These are phyloP conservation scores for Ditylenchus dipsaci DNA, from an alignment of 1,140 invertebrate genomes.

Conservation along the genomic window DNA sequence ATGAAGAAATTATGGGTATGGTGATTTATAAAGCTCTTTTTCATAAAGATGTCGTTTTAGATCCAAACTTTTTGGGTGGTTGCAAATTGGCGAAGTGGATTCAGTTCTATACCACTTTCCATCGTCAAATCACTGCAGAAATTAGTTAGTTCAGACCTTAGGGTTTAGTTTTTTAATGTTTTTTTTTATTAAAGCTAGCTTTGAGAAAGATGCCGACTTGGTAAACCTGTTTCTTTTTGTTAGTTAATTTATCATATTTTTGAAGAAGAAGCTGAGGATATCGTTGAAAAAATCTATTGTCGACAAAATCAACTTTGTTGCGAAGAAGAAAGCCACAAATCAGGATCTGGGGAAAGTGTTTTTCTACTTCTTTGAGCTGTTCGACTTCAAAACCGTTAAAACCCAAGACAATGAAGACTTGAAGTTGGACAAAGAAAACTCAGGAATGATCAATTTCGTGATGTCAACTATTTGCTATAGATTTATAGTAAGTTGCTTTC, in stretches of 20 bases:
- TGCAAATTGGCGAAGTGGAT: not conserved
- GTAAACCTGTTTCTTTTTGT: not conserved
- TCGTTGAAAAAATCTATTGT: not conserved
- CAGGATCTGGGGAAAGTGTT: not conserved
- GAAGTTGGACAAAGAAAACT: not conserved
- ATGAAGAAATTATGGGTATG: too few relatives aligned
- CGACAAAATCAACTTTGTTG: not conserved
- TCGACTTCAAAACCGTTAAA: not conserved
- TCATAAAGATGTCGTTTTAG: not conserved
- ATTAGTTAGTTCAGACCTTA: not conserved
- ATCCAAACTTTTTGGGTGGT: not conserved
- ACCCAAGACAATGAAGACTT: not conserved
- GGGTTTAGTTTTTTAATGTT: not conserved
- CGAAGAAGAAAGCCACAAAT: not conserved
- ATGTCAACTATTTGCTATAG: not conserved
- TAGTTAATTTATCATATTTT: not conserved
- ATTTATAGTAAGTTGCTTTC: not conserved
- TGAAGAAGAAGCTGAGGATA: not conserved
- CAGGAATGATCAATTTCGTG: not conserved
- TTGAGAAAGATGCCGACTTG: not conserved
- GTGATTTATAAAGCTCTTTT: too few relatives aligned
- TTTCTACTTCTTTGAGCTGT: not conserved
- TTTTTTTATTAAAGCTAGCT: not conserved
- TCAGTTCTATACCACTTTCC: not conserved
- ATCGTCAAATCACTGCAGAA: not conserved